Evolutionary conservation across 1,140 invertebrate species (phyloP).

Genomic region (Aphidius ervi): DNA sequence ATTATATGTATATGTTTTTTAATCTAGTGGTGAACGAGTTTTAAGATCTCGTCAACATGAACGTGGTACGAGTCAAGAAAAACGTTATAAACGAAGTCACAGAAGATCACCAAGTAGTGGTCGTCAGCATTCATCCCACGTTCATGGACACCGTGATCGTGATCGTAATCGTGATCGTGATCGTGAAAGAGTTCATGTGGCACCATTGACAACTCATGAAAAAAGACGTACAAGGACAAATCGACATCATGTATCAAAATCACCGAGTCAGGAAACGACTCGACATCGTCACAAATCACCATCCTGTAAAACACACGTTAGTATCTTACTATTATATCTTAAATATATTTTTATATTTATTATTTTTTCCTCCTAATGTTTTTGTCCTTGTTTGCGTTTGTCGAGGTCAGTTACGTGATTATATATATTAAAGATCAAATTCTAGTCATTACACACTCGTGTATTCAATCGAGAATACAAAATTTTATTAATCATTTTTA

Average conservation of each 20-base stretch:
- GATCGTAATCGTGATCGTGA: conserved; percentile 39
- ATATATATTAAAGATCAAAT: too few species aligned
- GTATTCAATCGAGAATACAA: too few species aligned
- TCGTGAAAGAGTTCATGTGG: conserved; percentile 51
- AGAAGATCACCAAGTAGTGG: conserved; percentile 59
- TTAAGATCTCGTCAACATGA: conserved; percentile 60
- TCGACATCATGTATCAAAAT: conserved; percentile 42
- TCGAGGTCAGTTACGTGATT: too few species aligned
- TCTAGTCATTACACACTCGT: too few species aligned
- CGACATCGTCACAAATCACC: conserved; percentile 22
- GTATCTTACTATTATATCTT: conserved; percentile 22
- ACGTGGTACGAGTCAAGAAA: conserved; percentile 58
- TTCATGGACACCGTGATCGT: conserved; percentile 47
- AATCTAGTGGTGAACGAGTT: conserved; percentile 57
- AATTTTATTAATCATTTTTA: too few species aligned
- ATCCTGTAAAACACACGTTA: conserved; percentile 48
- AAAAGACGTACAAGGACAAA: conserved; percentile 41
- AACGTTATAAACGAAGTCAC: conserved; percentile 61
- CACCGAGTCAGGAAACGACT: conserved; percentile 39
- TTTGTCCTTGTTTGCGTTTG: too few species aligned
- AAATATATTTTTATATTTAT: not conserved
- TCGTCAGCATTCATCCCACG: conserved; percentile 47
- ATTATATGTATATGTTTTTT: conserved; percentile 24
- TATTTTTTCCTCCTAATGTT: not conserved
- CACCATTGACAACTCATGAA: conserved; percentile 45